These are phyloP conservation scores for Bergia sp. DNA, from an alignment of 92 coral and sea anemone species.

Conservation along the genomic window DNA sequence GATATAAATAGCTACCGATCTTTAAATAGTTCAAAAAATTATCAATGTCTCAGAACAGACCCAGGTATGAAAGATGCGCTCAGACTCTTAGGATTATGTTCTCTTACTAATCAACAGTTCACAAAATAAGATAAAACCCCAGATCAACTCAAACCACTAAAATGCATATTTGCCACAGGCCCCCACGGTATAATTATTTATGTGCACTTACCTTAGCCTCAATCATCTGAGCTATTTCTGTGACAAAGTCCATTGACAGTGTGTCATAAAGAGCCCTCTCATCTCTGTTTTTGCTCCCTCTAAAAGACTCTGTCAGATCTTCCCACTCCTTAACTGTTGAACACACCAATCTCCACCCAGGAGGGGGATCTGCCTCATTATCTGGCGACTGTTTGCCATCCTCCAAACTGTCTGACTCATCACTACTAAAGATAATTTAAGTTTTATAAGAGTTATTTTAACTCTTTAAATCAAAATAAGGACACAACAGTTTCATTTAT, in stretches of 20 bases:
- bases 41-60: no score
- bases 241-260: conserved; percentile 91
- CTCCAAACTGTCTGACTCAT: conserved; percentile 50
- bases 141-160: no score
- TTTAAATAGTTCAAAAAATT: no score
- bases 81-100: no score
- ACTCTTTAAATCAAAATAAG: no score
- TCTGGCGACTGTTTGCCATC: conserved; percentile 54
- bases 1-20: no score
- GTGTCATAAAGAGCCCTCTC: conserved; percentile 93
- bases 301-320: conserved; percentile 83
- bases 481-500: no score
- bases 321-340: conserved; percentile 93
- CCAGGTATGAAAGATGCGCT: no score
- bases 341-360: conserved; percentile 83
- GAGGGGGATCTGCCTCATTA: conserved; percentile 39
- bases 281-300: conserved; percentile 83
- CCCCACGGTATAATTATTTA: background rate
- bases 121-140: no score
- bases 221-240: conserved; percentile 94
- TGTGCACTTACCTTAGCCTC: conserved; percentile 79
- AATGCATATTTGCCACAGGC: no score
- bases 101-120: no score
- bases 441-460: no score
- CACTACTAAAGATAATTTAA: conserved; percentile 16